phyloP scores from a whole-genome alignment of 2,113 vertebrate species.

The Lagenorhynchus albirostris region DNA sequence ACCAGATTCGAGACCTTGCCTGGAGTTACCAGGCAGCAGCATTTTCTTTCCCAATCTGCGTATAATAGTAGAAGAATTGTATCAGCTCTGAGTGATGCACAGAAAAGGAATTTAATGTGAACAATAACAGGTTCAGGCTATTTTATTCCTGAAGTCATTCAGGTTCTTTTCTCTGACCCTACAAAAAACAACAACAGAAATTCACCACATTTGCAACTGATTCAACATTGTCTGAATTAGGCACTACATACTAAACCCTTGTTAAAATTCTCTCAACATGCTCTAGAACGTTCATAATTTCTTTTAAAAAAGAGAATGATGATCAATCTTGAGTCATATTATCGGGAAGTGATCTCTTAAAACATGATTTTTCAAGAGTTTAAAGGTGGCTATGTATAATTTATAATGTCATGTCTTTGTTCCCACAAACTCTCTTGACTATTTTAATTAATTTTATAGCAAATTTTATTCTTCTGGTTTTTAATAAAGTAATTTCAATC shows the following conservation, averaged over 20 bases:
- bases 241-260: background rate
- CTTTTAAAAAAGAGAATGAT: background rate
- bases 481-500: background rate
- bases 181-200: background rate
- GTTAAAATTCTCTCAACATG: background rate
- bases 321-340: background rate
- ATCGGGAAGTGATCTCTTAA: background rate
- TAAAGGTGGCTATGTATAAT: background rate
- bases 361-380: background rate
- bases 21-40: background rate
- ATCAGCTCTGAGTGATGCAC: background rate
- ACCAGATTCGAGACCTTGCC: background rate
- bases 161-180: background rate
- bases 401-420: background rate
- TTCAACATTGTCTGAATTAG: background rate
- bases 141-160: background rate
- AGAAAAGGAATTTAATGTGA: background rate
- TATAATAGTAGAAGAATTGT: background rate
- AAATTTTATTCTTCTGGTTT: background rate
- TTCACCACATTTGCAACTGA: background rate
- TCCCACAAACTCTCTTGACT: background rate
- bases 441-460: background rate
- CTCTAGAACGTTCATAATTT: background rate
- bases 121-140: background rate
- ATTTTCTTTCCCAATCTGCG: background rate